These are phyloP conservation scores for Tor tambroides DNA, from an alignment of 2,113 vertebrate species.

Conservation along the genomic window DNA sequence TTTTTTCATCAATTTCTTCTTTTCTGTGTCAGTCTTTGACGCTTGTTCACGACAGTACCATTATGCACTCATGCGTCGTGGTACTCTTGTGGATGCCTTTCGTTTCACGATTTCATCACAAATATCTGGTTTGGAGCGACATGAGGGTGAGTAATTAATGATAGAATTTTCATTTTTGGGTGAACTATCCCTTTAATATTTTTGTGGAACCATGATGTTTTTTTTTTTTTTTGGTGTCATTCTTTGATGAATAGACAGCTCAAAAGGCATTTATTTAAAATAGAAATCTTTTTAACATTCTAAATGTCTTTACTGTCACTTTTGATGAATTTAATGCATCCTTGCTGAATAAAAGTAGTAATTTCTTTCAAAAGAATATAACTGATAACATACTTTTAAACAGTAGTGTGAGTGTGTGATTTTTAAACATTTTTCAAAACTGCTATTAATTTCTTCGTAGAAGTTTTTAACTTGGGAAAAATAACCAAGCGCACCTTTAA, in stretches of 20 bases:
- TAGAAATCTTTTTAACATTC: background rate
- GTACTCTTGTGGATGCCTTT: too few species aligned
- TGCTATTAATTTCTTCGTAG: background rate
- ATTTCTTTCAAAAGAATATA: background rate
- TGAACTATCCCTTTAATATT: too few species aligned
- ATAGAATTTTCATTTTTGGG: too few species aligned
- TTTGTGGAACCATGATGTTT: background rate
- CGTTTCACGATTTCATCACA: too few species aligned
- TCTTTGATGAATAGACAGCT: background rate
- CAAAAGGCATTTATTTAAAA: background rate
- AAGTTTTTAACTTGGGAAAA: background rate
- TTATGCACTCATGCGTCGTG: too few species aligned
- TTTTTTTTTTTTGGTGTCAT: background rate
- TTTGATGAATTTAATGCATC: background rate
- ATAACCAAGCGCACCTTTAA: background rate
- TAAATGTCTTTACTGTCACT: background rate
- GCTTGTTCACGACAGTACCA: too few species aligned
- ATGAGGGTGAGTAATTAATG: too few species aligned
- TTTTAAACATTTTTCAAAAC: background rate
- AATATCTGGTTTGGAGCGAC: too few species aligned
- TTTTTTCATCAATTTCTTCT: too few species aligned
- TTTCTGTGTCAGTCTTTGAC: too few species aligned
- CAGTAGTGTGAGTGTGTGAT: background rate
- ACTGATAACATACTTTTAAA: background rate
- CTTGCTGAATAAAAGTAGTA: background rate